These are phyloP conservation scores for Lethrus apterus DNA, from an alignment of 1,140 invertebrate genomes.

Conservation along the genomic window DNA sequence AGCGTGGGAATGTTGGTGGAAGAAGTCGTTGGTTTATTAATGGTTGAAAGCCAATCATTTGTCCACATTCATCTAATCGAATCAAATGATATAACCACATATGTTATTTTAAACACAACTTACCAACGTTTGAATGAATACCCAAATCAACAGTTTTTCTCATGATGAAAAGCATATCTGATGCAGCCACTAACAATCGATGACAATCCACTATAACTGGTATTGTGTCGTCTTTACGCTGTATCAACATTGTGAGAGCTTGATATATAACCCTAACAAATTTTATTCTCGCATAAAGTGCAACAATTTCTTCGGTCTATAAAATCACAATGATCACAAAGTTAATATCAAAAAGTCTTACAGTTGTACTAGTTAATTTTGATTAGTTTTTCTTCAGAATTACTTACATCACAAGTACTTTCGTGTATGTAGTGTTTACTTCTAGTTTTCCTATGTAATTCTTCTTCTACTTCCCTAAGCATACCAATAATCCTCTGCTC, in stretches of 20 bases:
- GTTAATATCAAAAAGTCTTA: no score
- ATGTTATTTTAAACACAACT: constrained; percentile 12
- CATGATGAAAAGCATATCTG: constrained; percentile 73
- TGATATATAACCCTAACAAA: constrained; percentile 82
- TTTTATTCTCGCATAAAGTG: constrained; percentile 72
- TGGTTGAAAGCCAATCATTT: constrained; percentile 83
- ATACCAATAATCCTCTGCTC: constrained; percentile 74
- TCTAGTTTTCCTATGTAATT: constrained; percentile 68
- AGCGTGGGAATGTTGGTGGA: constrained; percentile 96
- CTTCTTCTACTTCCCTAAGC: constrained; percentile 88
- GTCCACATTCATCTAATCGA: constrained; percentile 30
- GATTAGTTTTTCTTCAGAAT: no score
- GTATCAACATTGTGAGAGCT: constrained; percentile 61
- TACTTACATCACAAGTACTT: not conserved
- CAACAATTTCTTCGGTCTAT: constrained; percentile 53
- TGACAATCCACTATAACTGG: constrained; percentile 54
- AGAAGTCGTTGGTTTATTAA: constrained; percentile 89
- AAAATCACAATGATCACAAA: constrained; percentile 15
- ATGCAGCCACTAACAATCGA: constrained; percentile 59
- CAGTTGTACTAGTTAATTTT: no score
- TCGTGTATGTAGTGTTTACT: constrained; percentile 42
- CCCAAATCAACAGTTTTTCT: constrained; percentile 69
- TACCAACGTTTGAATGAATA: constrained; percentile 50
- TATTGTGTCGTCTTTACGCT: constrained; percentile 50
- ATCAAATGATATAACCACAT: constrained; percentile 1